phyloP scores from a whole-genome alignment of 2,888 invertebrate genomes.

The Hemistola chrysoprasaria region DNA sequence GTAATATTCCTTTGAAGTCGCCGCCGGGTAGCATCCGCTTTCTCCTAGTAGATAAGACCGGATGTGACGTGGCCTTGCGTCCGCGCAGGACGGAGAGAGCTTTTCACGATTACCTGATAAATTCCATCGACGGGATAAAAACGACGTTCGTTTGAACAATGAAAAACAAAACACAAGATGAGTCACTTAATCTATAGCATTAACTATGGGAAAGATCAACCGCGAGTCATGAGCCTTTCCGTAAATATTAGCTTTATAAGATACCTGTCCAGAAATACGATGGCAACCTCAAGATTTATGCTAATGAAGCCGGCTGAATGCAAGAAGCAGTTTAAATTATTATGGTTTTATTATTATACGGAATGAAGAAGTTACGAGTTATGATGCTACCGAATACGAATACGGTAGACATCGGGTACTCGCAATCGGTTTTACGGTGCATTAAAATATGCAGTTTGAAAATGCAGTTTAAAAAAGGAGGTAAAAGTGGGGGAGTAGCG shows the following conservation, averaged over 20 bases:
- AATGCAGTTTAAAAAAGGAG: slow-evolving; percentile 49
- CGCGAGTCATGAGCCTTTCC: slow-evolving; percentile 8
- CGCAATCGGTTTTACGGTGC: slow-evolving; percentile 50
- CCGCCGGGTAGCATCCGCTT: slow-evolving; percentile 73
- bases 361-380: slow-evolving; percentile 14
- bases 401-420: slow-evolving; percentile 33
- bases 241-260: slow-evolving; percentile 11
- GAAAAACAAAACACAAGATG: slow-evolving; percentile 37
- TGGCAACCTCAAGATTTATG: slow-evolving; percentile 14
- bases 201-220: slow-evolving; percentile 8
- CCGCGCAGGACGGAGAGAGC: slow-evolving; percentile 54
- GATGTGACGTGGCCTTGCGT: slow-evolving; percentile 73
- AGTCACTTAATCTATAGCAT: slow-evolving; percentile 46
- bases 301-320: slow-evolving; percentile 15
- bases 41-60: slow-evolving; percentile 67
- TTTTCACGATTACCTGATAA: slow-evolving; percentile 77
- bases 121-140: slow-evolving; percentile 64
- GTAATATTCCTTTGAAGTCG: slow-evolving; percentile 57
- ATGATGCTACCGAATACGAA: slow-evolving; percentile 30
- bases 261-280: slow-evolving; percentile 8
- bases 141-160: slow-evolving; percentile 45
- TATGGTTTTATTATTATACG: slow-evolving; percentile 19
- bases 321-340: slow-evolving; percentile 17
- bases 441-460: slow-evolving; percentile 55
- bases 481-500: slow-evolving; percentile 44